Conservation (phyloP, 2,113 vertebrate species). For the Sinocyclocheilus grahami region DNA sequence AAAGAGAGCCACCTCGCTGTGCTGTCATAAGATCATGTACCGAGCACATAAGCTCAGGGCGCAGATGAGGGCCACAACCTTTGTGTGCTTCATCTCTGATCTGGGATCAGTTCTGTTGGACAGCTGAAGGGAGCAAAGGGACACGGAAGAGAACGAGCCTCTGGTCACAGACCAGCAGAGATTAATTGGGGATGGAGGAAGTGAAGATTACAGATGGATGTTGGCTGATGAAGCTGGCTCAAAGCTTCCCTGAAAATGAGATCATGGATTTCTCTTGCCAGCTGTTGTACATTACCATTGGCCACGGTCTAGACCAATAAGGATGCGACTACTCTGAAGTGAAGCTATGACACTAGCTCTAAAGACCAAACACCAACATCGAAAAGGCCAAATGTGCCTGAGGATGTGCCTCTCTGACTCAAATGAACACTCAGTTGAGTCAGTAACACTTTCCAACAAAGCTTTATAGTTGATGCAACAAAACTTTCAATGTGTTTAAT, state of each 20-base stretch:
- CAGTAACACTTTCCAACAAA: background rate
- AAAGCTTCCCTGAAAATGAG: constrained; percentile 68
- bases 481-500: background rate
- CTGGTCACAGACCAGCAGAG: constrained; percentile 8
- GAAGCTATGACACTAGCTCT: background rate
- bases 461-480: background rate
- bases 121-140: background rate
- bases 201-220: constrained; percentile 60
- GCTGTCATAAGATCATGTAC: constrained; percentile 26
- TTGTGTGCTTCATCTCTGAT: background rate
- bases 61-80: background rate
- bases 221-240: constrained; percentile 63
- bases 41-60: background rate
- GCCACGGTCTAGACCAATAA: constrained; percentile 59
- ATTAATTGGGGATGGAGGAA: constrained; percentile 20
- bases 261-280: constrained; percentile 62
- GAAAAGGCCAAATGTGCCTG: background rate
- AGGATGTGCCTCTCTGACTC: background rate
- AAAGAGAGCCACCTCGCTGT: background rate
- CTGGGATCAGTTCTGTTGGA: constrained; percentile 1
- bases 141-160: background rate
- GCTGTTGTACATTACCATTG: constrained; percentile 58
- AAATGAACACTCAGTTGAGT: background rate
- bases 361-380: background rate
- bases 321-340: background rate